Evolutionary conservation across 2,888 invertebrate species (phyloP).

Genomic region (Gibbula magus): DNA sequence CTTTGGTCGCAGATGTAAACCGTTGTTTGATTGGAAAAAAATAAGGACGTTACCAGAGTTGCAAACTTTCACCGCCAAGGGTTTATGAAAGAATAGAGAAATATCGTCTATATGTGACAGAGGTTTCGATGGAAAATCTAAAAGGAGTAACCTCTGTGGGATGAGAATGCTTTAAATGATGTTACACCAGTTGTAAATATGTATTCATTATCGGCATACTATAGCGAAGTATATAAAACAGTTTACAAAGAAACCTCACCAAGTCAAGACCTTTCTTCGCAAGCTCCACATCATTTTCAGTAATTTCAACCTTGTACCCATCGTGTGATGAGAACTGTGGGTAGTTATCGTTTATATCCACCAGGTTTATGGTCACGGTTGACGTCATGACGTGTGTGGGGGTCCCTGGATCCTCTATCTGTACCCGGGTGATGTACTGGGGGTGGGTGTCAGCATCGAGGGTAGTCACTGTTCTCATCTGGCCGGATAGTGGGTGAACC

Average conservation of each 20-base stretch:
- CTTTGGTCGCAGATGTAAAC: too few species aligned
- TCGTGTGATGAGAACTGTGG: constrained; percentile 15
- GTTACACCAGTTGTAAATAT: too few species aligned
- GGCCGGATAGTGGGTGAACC: not conserved
- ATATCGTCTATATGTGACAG: too few species aligned
- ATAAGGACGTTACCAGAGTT: too few species aligned
- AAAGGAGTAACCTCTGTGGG: too few species aligned
- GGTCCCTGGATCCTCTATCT: constrained; percentile 7
- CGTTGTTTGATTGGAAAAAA: too few species aligned
- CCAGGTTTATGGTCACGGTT: constrained; percentile 21
- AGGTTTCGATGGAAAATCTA: too few species aligned
- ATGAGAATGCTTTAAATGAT: too few species aligned
- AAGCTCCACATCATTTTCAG: constrained; percentile 20
- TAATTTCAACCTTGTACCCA: constrained; percentile 29
- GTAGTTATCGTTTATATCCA: constrained; percentile 21
- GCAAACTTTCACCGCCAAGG: too few species aligned
- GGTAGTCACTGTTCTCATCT: not conserved
- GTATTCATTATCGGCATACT: too few species aligned
- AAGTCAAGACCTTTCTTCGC: not conserved
- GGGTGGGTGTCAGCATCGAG: not conserved
- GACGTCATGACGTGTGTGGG: constrained; percentile 24
- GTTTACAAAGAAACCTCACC: not conserved
- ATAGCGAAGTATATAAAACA: too few species aligned
- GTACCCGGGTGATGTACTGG: not conserved
- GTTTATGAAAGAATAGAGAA: too few species aligned